phyloP scores from a whole-genome alignment of 1,140 invertebrate species.

The Neotoxoptera formosana region DNA sequence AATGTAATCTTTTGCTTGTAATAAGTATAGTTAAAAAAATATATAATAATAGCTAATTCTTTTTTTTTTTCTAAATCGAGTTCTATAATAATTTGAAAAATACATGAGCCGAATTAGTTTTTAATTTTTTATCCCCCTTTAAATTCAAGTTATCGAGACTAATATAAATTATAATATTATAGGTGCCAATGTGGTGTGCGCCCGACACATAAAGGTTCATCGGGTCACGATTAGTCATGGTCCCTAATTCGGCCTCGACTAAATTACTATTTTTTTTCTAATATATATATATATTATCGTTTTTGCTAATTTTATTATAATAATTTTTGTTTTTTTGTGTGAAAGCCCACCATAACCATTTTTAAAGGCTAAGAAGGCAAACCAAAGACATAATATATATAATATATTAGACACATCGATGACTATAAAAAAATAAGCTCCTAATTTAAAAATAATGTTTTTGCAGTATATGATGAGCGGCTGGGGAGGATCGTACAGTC shows the following conservation, averaged over 20 bases:
- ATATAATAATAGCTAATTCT: background rate
- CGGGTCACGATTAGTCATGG: background rate
- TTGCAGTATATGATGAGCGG: constrained; percentile 82
- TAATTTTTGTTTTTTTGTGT: background rate
- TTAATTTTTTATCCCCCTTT: background rate
- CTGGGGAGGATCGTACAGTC: constrained; percentile 88
- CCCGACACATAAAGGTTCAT: background rate
- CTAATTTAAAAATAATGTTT: constrained; percentile 48
- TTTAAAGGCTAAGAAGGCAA: background rate
- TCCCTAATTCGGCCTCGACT: background rate
- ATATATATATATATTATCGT: background rate
- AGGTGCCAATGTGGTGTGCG: background rate
- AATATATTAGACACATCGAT: background rate
- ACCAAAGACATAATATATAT: background rate
- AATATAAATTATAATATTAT: background rate
- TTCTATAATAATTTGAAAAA: background rate
- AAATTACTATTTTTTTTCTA: background rate
- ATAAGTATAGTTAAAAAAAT: background rate
- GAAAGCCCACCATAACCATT: background rate
- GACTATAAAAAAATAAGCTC: background rate
- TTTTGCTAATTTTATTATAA: background rate
- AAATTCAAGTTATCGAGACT: background rate
- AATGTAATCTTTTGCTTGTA: background rate
- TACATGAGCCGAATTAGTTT: background rate
- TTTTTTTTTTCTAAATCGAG: background rate